Conservation (phyloP, 2,797 vertebrate genomes). For the Megalops cyprinoides region DNA sequence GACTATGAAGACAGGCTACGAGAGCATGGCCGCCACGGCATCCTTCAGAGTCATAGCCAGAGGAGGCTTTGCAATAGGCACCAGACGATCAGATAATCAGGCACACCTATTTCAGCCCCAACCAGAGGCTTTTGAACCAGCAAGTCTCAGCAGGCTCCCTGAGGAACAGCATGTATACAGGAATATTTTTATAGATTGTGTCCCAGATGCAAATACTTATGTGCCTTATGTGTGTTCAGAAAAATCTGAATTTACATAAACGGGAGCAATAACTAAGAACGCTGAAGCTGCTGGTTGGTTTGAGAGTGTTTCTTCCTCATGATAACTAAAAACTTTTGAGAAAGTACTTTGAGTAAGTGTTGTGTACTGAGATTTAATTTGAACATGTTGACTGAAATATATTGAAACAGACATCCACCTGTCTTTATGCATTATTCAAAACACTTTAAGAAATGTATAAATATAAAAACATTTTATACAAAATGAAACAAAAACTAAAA, state of each 20-base stretch:
- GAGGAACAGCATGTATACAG: neutral
- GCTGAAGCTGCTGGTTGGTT: neutral
- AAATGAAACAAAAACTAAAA: no score
- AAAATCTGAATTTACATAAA: neutral
- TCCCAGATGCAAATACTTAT: neutral
- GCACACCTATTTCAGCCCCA: neutral
- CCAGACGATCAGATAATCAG: neutral
- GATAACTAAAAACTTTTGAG: neutral
- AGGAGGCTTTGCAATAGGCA: neutral
- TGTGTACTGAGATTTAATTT: no score
- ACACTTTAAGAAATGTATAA: no score
- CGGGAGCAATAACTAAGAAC: neutral
- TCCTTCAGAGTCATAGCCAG: neutral
- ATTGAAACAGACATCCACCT: no score
- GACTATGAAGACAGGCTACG: neutral
- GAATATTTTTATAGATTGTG: neutral
- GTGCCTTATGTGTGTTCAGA: neutral
- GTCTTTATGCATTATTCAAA: no score
- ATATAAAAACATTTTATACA: no score
- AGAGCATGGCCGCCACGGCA: neutral
- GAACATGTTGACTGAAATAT: no score
- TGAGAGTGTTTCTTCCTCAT: neutral
- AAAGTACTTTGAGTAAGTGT: no score
- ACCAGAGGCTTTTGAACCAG: neutral
- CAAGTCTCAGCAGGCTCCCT: neutral